Evolutionary conservation across 1,140 invertebrate genomes (phyloP), one percentile per base, ranked within the genome.

Genomic region (Brachionus asplanchnoidis): DNA sequence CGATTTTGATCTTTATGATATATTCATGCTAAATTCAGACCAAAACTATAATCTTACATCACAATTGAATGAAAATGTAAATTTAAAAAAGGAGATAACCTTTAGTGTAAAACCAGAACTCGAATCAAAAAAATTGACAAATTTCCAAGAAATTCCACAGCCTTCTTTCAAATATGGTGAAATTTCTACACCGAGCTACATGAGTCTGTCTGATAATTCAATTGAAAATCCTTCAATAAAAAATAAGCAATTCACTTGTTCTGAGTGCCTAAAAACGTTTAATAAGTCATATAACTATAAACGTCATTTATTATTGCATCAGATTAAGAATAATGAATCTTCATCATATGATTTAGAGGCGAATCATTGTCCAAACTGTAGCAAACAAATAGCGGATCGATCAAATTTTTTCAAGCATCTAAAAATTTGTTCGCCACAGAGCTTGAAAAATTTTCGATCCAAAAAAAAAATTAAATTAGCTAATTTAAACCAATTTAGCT

Each of bases 1-100:
- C n/a, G 44, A 46, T 53, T 77, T 77, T 77, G 73, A 77, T 77
- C 26, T 77, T 28, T 50, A 46, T 77, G 73, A 77, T n/a, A 77
- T 77, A 17, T 77, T 77, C 26, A 26, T 77, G 44, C 8, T 77
- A 5, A 46, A 7, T 50, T 2, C 40, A 42, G 17, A 40, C 14
- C 20, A 7, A 28, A 77, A 23, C 4, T 28, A 50, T 75, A 44
- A 28, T 26, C 17, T 73, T 6, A 40, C 40, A 17, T 20, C 36
- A 12, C 32, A 44, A 40, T 3, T 42, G 1, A 73, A 73, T 42
- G 68, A 44, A 42, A 40, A 20, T 20, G 4, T 73, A 20, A n/a
- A 12, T 17, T 42, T 73, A 12, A 73, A 73, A 73, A 73, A 73
- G 42, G 68, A 73, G 68, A 42, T 11, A 9, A 28, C n/a, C 11